Base-by-base conservation (phyloP, 2,113 vertebrate genomes). In the Dascyllus trimaculatus region DNA sequence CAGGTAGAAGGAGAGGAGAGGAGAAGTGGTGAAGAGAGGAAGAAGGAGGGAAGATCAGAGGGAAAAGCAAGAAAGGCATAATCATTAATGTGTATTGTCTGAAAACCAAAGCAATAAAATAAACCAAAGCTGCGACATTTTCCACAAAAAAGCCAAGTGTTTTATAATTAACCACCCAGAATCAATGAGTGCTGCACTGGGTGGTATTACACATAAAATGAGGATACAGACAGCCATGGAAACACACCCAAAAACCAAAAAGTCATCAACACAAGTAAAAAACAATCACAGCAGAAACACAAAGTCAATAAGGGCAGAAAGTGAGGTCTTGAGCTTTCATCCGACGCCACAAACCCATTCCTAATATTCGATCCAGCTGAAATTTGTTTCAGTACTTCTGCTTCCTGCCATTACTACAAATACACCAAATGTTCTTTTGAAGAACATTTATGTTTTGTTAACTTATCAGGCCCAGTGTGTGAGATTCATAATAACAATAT, bases 1-100 rank as follows among this genome's bases (percentile, higher is more conserved):
- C 82, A 90, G 90, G 84, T 90, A 82, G 78, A 77, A 65, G 51
- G 58, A 52, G 75, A 70, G 45, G 66, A 79, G 54, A 84, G 53
- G 68, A 56, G 67, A 75, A 40, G 71, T 25, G 71, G 56, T 29
- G 62, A 83, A 58, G 38, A 24, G 73, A 74, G 63, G 45, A 60
- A 38, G 51, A 68, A 59, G 54, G 46, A 67, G 53, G 54, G 29
- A n/a, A 29, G 29, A 29, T 29, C 29, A 66, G 11, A 21, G 38
- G 9, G 38, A 11, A 40, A 40, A 13, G 38, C 38, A 43, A 49
- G 26, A 40, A n/a, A 43, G 40, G 40, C 10, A 19, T 25, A 46
- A 54, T 59, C 56, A 75, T 52, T 29, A 49, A 32, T 40, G 26
- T 52, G 29, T 68, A 17, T 61, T 40, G 22, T 22, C 49, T 52